phyloP scores from a whole-genome alignment of 2,888 invertebrate species.

The Temnothorax ravouxi region DNA sequence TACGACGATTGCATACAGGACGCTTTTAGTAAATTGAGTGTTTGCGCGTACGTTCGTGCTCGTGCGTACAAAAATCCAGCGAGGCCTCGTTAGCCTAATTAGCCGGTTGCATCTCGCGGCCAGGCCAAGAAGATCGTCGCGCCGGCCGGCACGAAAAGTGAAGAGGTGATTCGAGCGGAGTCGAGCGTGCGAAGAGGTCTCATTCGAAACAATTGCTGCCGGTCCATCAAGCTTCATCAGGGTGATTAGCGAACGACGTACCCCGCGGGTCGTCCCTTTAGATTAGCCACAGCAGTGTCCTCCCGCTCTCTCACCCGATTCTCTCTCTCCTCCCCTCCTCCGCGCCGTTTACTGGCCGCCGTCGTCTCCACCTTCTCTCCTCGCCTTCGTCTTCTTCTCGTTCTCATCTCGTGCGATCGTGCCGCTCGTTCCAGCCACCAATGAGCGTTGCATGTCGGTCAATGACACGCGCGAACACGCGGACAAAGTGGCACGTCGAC shows the following conservation, averaged over 20 bases:
- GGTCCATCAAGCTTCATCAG: slow-evolving; percentile 81
- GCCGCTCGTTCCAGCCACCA: slow-evolving; percentile 68
- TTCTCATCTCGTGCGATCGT: slow-evolving; percentile 58
- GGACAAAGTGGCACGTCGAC: slow-evolving; percentile 63
- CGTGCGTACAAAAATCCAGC: slow-evolving; percentile 47
- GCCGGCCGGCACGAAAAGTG: slow-evolving; percentile 40
- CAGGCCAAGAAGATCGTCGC: slow-evolving; percentile 27
- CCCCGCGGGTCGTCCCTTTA: slow-evolving; percentile 76
- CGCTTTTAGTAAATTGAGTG: slow-evolving; percentile 29
- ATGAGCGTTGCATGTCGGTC: slow-evolving; percentile 73
- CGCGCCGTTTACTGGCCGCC: slow-evolving; percentile 38
- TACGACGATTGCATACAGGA: slow-evolving; percentile 1
- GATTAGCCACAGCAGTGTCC: slow-evolving; percentile 71
- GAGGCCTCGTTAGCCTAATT: slow-evolving; percentile 49
- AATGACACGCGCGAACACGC: slow-evolving; percentile 71
- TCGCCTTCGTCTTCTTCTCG: slow-evolving; percentile 54
- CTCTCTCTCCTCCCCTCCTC: background rate
- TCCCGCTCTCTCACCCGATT: background rate
- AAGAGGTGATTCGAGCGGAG: slow-evolving; percentile 53
- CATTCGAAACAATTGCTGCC: slow-evolving; percentile 80
- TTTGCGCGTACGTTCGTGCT: slow-evolving; percentile 6
- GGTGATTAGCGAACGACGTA: slow-evolving; percentile 79
- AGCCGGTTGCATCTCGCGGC: slow-evolving; percentile 35
- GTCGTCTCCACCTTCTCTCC: slow-evolving; percentile 43
- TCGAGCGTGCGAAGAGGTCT: slow-evolving; percentile 80